Evolutionary conservation across 1,140 invertebrate genomes (phyloP), one percentile per base, ranked within the genome.

Genomic region (Oreohelix idahoensis): DNA sequence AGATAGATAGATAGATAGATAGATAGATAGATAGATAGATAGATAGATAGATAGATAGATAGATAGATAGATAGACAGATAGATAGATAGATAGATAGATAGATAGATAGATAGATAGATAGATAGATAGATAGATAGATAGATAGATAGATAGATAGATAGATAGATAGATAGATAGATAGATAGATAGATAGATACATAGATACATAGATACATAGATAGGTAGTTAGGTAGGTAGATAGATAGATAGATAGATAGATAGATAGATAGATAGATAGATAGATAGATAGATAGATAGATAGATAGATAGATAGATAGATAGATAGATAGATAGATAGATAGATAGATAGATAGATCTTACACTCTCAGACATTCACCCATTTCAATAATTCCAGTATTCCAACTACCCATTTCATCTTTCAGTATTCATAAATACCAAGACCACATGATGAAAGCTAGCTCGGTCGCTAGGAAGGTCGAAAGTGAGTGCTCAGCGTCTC

Each of bases 111-210:
- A 71, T 32, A 71, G 32, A 71, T 10, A 36, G 69, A 71, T 23
- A 71, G 69, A 36, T 36, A 36, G 69, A 71, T 23, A 71, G 69
- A 36, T 36, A 71, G 69, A 71, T 36, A 71, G 35, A 71, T 71
- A 71, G 35, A 71, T 36, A 71, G 69, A 71, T 36, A 71, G 69
- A 71, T 36, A 71, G 69, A 71, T 71, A 71, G 69, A 71, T 71
- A 71, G 69, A 71, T 71, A 71, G 69, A 71, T 71, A 71, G 69
- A 71, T 71, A 71, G 69, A 71, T 71, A 71, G 69, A 71, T 71
- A 71, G 69, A 71, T 71, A 71, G 35, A 71, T 71, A 71, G 69
- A 71, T 71, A 71, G 69, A 71, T 71, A 71, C 13, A 71, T 36
- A 71, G 69, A 71, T 71, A 71, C 13, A 36, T 71, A 71, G 69